Evolutionary conservation across 1,140 invertebrate species (phyloP), one percentile per base, ranked within the genome.

Genomic region (Meloidogyne hapla): DNA sequence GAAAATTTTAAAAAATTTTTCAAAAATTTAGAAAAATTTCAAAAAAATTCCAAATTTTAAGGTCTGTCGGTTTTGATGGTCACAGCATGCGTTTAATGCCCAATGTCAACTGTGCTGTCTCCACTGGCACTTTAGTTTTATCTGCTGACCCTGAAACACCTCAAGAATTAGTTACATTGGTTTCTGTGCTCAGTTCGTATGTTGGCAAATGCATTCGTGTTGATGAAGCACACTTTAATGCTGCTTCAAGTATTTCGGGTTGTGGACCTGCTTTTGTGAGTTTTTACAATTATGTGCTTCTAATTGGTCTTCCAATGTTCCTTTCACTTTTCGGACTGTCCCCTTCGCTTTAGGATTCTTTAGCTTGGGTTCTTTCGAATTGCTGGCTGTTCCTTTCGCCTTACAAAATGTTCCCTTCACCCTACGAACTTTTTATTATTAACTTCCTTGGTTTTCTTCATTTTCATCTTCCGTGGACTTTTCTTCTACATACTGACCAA

Each of bases 221-320:
- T 45, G 42, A 45, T 28, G 79, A 80, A 25, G 21, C 18, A 2
- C n/a, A 66, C 18, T 81, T 81, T 48, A 69, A 81, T 69, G 81
- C 77, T 3, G 80, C 81, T n/a, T 61, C 69, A n/a, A 71, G 78
- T 18, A 61, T 81, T 13, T 28, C 80, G 4, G 76, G 80, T 25
- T 73, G 72, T 74, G 80, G 73, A 2, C 77, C 81, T 18, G 80
- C 80, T 33, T 81, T 81, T 79, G 77, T 79, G 40, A 61, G 61
- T 56, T 28, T 77, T n/a, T 12, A 48, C 13, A 48, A 48, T 48
- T 4, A 48, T 33, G 28, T 33, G 33, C 33, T 33, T 8, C 28
- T 33, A 33, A 33, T 33, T 33, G 33, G 33, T 4, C 9, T 33
- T 33, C 33, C n/a, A n/a, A n/a, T n/a, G n/a, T 33, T 33, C 25